phyloP scores from a whole-genome alignment of 1,140 invertebrate species.

The Panulirus ornatus region DNA sequence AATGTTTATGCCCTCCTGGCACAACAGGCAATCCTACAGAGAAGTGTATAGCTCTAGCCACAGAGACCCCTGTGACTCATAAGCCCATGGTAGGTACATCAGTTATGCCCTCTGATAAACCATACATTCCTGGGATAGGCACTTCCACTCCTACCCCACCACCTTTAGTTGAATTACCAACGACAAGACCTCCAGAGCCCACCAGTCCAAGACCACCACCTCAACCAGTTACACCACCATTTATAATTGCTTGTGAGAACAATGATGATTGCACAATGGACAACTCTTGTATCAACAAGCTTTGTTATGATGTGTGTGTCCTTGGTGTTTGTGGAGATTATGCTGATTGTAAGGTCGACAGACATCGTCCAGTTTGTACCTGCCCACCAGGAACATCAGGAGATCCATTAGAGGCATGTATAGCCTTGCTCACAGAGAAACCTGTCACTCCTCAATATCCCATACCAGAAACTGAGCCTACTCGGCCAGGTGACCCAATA shows the following conservation, averaged over 20 bases:
- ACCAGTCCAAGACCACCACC: constrained; percentile 8
- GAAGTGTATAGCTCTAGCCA: constrained; percentile 66
- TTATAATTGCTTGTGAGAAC: constrained; percentile 77
- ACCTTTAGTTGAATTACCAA: constrained; percentile 84
- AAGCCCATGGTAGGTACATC: constrained; percentile 84
- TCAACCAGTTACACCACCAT: constrained; percentile 7
- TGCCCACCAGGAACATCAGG: constrained; percentile 85
- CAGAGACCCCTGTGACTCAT: constrained; percentile 76
- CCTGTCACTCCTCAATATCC: constrained; percentile 37
- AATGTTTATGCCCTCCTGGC: constrained; percentile 77
- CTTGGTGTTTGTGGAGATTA: constrained; percentile 85
- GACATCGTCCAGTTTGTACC: constrained; percentile 87
- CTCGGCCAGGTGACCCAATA: constrained; percentile 30
- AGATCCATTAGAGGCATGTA: constrained; percentile 78
- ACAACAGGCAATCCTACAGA: constrained; percentile 77
- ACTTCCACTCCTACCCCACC: constrained; percentile 82
- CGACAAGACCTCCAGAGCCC: constrained; percentile 76
- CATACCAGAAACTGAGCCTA: constrained; percentile 31
- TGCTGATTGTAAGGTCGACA: constrained; percentile 85
- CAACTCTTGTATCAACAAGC: constrained; percentile 82
- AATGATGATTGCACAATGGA: constrained; percentile 87
- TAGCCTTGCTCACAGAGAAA: not conserved
- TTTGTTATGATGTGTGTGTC: constrained; percentile 82
- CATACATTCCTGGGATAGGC: constrained; percentile 86
- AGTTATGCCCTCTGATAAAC: constrained; percentile 84